Conservation (phyloP, 2,113 vertebrate genomes). For the Aix galericulata region DNA sequence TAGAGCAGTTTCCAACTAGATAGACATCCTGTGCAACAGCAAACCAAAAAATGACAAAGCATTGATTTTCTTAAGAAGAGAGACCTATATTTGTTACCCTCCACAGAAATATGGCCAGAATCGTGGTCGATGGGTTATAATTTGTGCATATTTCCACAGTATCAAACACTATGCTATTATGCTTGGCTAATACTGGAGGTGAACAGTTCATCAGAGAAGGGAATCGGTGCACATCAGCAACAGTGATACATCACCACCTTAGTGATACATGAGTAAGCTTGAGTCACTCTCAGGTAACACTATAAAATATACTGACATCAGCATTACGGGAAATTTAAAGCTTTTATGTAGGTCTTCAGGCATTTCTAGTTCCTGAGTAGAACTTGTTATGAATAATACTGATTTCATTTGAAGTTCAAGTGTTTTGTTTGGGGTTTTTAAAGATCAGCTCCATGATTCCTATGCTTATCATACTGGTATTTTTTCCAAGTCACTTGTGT, state of each 20-base stretch:
- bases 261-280: neutral
- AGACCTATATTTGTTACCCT: neutral
- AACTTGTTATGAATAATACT: neutral
- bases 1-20: neutral
- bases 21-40: neutral
- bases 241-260: neutral
- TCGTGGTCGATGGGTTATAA: neutral
- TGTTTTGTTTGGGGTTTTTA: neutral
- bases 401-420: neutral
- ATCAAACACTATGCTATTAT: neutral
- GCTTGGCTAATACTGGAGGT: constrained; percentile 31
- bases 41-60: constrained; percentile 31
- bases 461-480: rapidly evolving
- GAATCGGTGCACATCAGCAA: neutral
- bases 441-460: neutral
- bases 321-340: neutral
- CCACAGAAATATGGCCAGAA: neutral
- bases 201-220: constrained; percentile 15
- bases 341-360: neutral
- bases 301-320: neutral
- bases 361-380: neutral
- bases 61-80: constrained; percentile 13
- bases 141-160: neutral
- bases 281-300: neutral
- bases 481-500: neutral